A percentile compares a stretch with the other conserved stretches of the same genome.
phyloP scores from a whole-genome alignment of 2,797 vertebrate genomes.

The Gymnoscopelus microlampas region DNA sequence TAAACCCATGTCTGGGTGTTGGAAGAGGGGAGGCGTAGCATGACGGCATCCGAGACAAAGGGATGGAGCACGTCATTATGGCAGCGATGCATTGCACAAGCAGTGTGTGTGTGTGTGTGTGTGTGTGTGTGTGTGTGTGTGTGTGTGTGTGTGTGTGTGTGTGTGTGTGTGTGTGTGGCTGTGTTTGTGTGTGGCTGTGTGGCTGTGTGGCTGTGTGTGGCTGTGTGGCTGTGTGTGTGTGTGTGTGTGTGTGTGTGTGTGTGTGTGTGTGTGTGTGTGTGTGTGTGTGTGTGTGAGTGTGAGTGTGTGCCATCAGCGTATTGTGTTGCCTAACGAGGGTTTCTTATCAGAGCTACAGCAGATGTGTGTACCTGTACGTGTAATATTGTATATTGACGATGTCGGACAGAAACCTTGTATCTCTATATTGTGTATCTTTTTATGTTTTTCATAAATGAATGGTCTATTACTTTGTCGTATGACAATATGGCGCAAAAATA shows the following conservation, averaged over 20 bases:
- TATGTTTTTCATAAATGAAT: too few relatives aligned
- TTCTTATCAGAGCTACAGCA: too few relatives aligned
- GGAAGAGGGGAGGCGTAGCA: background rate
- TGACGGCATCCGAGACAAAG: slow-evolving; percentile 1
- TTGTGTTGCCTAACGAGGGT: too few relatives aligned
- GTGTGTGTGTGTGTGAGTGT: background rate
- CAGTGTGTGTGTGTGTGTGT: slow-evolving; percentile 2
- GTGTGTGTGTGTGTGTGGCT: slow-evolving; percentile 1
- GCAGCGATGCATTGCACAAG: background rate
- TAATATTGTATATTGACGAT: too few relatives aligned
- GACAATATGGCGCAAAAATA: too few relatives aligned
- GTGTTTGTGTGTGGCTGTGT: background rate
- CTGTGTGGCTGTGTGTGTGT: background rate
- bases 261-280: slow-evolving; percentile 1
- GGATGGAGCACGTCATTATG: slow-evolving; percentile 11
- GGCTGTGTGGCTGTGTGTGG: background rate
- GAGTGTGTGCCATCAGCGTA: background rate
- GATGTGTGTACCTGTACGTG: too few relatives aligned
- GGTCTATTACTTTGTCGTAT: too few relatives aligned
- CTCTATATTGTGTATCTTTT: too few relatives aligned
- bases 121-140: background rate
- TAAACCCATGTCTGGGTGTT: slow-evolving; percentile 5
- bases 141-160: slow-evolving; percentile 1
- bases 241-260: slow-evolving; percentile 1
- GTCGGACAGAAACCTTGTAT: too few relatives aligned